Percentiles rank a stretch among this genome's conserved stretches.
phyloP scores from a whole-genome alignment of 2,113 vertebrate genomes.

The Cyanoramphus novaezelandiae region DNA sequence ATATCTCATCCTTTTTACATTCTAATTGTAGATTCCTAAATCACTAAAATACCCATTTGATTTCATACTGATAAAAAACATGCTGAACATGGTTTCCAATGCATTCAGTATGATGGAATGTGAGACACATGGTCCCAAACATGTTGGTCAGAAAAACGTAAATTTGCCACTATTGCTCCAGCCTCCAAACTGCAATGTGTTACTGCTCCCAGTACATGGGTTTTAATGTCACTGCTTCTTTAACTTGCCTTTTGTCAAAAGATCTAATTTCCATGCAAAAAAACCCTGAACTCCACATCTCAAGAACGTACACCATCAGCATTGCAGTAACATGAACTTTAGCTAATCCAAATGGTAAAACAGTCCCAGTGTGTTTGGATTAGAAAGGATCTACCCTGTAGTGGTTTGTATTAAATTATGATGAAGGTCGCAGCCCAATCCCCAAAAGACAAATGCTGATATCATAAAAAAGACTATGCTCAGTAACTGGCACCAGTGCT shows the following conservation, averaged over 20 bases:
- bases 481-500: background rate
- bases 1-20: background rate
- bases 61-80: background rate
- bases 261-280: background rate
- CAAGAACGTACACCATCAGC: background rate
- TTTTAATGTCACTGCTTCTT: background rate
- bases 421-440: background rate
- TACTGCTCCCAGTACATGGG: background rate
- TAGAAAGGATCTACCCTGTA: background rate
- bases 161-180: background rate
- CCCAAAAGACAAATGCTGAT: background rate
- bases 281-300: background rate
- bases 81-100: rapidly evolving
- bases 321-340: background rate
- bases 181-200: rapidly evolving
- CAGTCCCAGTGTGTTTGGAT: background rate
- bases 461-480: background rate
- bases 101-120: rapidly evolving
- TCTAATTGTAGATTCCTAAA: background rate
- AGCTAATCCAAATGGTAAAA: rapidly evolving
- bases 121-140: background rate
- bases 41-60: rapidly evolving
- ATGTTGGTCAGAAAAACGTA: background rate
- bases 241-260: background rate
- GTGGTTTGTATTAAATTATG: background rate